These are phyloP conservation scores for Rhagoletis zephyria DNA, from an alignment of 1,140 invertebrate genomes.

Conservation along the genomic window DNA sequence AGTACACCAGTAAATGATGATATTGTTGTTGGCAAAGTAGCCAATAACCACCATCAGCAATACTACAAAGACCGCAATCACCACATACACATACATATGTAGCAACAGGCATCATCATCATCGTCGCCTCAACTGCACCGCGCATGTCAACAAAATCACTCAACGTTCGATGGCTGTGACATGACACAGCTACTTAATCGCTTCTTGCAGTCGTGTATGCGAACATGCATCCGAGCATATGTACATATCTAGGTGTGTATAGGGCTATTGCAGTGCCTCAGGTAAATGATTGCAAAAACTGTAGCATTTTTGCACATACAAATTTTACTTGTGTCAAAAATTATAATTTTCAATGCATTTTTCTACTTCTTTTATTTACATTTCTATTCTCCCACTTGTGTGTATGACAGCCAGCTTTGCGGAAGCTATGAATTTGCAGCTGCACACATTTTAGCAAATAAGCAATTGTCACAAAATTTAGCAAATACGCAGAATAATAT, in stretches of 20 bases:
- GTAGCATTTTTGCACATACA: conserved; percentile 28
- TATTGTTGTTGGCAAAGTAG: too few species aligned
- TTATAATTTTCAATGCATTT: conserved; percentile 28
- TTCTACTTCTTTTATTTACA: background rate
- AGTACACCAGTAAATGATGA: too few species aligned
- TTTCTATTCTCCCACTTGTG: background rate
- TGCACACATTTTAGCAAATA: background rate
- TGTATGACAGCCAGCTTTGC: too few species aligned
- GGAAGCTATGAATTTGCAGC: background rate
- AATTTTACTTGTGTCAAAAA: conserved; percentile 41
- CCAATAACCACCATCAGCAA: background rate
- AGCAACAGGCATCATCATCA: background rate
- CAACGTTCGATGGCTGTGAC: conserved; percentile 12
- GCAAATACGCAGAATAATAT: background rate
- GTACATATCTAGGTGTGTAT: too few species aligned
- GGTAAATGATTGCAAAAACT: conserved; percentile 1
- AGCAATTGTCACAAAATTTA: conserved; percentile 26
- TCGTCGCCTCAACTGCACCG: background rate
- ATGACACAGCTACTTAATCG: conserved; percentile 41
- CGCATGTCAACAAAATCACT: conserved; percentile 36
- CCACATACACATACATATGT: background rate
- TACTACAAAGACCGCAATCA: background rate
- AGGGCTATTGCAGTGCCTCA: background rate
- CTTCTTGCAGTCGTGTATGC: background rate
- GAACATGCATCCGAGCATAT: too few species aligned